Percentiles rank a stretch among this genome's conserved stretches.
Evolutionary conservation across 2,888 invertebrate genomes (phyloP).

Genomic region (Furcula furcula): DNA sequence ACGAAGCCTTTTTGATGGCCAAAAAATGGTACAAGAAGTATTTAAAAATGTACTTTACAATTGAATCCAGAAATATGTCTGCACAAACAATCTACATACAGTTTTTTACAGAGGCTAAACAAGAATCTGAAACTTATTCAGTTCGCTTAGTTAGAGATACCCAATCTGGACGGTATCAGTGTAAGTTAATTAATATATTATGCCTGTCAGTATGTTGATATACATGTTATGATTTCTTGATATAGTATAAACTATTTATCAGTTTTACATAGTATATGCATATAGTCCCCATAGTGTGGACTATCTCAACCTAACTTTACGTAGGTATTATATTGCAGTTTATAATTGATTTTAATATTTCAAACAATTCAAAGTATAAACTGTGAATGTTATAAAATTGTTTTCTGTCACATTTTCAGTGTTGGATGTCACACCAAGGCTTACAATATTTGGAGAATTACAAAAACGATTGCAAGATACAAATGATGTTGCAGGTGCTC

Average conservation of each 20-base stretch:
- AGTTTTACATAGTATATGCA: too few relatives aligned
- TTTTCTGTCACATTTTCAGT: conserved; percentile 47
- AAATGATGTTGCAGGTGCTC: conserved; percentile 61
- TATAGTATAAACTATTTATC: too few relatives aligned
- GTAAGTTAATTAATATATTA: too few relatives aligned
- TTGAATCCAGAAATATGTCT: conserved; percentile 49
- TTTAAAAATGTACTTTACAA: conserved; percentile 65
- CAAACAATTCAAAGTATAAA: too few relatives aligned
- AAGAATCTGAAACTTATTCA: conserved; percentile 63
- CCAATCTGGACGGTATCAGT: conserved; percentile 51
- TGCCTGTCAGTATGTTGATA: too few relatives aligned
- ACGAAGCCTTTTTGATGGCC: conserved; percentile 73
- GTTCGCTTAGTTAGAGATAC: conserved; percentile 46
- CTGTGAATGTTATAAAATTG: not conserved
- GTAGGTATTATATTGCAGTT: too few relatives aligned
- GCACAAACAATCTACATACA: conserved; percentile 60
- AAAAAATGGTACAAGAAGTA: conserved; percentile 70
- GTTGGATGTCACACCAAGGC: conserved; percentile 51
- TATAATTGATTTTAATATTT: too few relatives aligned
- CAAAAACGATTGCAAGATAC: conserved; percentile 53
- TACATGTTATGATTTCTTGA: too few relatives aligned
- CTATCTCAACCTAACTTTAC: too few relatives aligned
- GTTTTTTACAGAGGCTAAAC: conserved; percentile 69
- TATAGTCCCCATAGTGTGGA: too few relatives aligned
- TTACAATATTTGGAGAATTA: conserved; percentile 48